phyloP scores from a whole-genome alignment of 2,113 vertebrate genomes.

The Apteryx owenii region DNA sequence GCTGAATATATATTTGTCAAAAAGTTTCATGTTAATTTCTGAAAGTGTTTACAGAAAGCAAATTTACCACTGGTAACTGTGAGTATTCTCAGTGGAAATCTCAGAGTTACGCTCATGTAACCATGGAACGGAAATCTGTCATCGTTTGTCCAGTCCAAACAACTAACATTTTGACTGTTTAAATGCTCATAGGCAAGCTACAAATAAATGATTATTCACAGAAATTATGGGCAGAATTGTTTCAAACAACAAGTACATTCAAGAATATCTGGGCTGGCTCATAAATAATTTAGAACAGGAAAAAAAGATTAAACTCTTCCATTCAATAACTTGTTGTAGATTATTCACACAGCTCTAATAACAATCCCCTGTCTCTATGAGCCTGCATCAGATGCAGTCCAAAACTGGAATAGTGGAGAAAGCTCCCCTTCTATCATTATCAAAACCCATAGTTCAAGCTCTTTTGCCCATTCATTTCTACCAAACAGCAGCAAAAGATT shows the following conservation, averaged over 20 bases:
- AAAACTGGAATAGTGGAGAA: conserved; percentile 26
- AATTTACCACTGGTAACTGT: neutral
- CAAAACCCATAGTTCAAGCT: conserved; percentile 9
- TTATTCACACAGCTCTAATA: conserved; percentile 43
- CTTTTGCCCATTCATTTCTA: neutral
- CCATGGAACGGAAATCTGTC: conserved; percentile 21
- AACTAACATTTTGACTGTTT: conserved; percentile 31
- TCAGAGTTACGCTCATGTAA: neutral
- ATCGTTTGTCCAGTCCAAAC: neutral
- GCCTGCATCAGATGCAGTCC: conserved; percentile 17
- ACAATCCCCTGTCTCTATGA: conserved; percentile 34
- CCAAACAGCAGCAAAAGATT: conserved; percentile 10
- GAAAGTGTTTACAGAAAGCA: neutral
- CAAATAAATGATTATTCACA: conserved; percentile 53
- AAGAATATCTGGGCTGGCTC: conserved; percentile 34
- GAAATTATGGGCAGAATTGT: conserved; percentile 37
- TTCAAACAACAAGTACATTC: conserved; percentile 60
- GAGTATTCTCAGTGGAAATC: neutral
- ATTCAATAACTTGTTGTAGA: conserved; percentile 36
- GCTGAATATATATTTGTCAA: neutral
- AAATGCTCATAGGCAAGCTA: neutral
- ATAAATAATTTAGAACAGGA: conserved; percentile 48
- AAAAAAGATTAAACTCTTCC: conserved; percentile 24
- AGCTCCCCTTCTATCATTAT: neutral
- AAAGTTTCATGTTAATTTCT: neutral